These are phyloP conservation scores for Junonia oenone DNA, from an alignment of 2,888 invertebrate genomes.

Conservation along the genomic window DNA sequence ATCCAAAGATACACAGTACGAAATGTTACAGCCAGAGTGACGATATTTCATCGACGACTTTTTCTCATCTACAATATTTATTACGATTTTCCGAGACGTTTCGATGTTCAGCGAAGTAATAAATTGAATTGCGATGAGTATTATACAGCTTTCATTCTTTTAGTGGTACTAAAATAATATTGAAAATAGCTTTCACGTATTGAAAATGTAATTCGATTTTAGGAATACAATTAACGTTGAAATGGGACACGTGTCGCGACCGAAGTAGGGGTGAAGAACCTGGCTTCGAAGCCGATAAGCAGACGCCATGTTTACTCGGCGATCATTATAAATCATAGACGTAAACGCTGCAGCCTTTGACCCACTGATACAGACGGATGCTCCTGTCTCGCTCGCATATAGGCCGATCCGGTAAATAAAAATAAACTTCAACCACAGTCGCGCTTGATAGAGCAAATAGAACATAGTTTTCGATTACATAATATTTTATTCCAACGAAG, in stretches of 20 bases:
- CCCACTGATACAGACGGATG: conserved; percentile 47
- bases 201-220: conserved; percentile 3
- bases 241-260: conserved; percentile 34
- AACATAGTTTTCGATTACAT: not conserved
- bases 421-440: conserved; percentile 1
- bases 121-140: conserved; percentile 21
- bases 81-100: conserved; percentile 10
- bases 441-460: not conserved
- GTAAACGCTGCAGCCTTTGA: conserved; percentile 55
- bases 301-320: conserved; percentile 53
- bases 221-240: conserved; percentile 1
- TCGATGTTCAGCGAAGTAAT: conserved; percentile 19
- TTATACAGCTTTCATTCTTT: conserved; percentile 5
- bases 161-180: conserved; percentile 2
- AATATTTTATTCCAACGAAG: not conserved
- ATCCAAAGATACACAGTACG: not conserved
- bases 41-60: conserved; percentile 9
- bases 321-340: conserved; percentile 66
- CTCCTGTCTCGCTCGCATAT: conserved; percentile 18
- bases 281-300: conserved; percentile 53
- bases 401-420: conserved; percentile 1
- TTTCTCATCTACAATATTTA: conserved; percentile 11
- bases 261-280: conserved; percentile 60
- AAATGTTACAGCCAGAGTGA: conserved; percentile 2
- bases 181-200: not conserved